These are phyloP conservation scores for Matsumyia berberina DNA, from an alignment of 2,888 invertebrate species.

Conservation along the genomic window DNA sequence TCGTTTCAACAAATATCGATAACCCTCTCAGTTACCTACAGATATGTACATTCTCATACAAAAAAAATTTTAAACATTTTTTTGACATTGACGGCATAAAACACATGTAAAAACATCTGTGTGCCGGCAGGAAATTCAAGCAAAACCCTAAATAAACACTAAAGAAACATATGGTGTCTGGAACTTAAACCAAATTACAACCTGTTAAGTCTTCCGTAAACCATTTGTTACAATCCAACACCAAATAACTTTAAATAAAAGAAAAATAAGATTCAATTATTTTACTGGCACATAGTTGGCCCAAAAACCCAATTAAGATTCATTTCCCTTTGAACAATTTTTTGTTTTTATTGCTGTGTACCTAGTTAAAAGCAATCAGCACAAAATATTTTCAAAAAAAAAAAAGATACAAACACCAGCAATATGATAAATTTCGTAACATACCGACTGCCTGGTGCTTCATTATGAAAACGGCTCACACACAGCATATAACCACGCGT, in stretches of 20 bases:
- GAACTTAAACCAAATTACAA: slow-evolving; percentile 25
- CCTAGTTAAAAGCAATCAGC: slow-evolving; percentile 54
- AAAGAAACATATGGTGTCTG: slow-evolving; percentile 60
- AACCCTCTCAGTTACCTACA: not conserved
- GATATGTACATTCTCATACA: not conserved
- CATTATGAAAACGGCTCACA: slow-evolving; percentile 41
- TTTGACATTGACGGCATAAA: slow-evolving; percentile 13
- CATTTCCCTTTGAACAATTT: slow-evolving; percentile 74
- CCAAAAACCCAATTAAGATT: slow-evolving; percentile 74
- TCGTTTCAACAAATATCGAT: not conserved
- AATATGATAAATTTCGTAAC: slow-evolving; percentile 52
- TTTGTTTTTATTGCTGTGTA: slow-evolving; percentile 31
- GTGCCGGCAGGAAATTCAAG: not conserved
- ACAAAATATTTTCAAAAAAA: slow-evolving; percentile 40
- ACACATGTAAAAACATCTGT: slow-evolving; percentile 25
- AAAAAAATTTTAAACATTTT: slow-evolving; percentile 10
- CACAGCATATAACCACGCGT: slow-evolving; percentile 16
- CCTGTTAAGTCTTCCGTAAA: slow-evolving; percentile 51
- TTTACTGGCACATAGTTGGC: slow-evolving; percentile 65
- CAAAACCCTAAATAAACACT: slow-evolving; percentile 38
- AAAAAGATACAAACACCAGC: slow-evolving; percentile 37
- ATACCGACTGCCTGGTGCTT: slow-evolving; percentile 42
- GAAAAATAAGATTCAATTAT: slow-evolving; percentile 37
- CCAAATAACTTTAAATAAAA: slow-evolving; percentile 19
- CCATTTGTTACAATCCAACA: slow-evolving; percentile 36